Evolutionary conservation across 2,888 invertebrate species (phyloP).

Genomic region (Cryptus armator): DNA sequence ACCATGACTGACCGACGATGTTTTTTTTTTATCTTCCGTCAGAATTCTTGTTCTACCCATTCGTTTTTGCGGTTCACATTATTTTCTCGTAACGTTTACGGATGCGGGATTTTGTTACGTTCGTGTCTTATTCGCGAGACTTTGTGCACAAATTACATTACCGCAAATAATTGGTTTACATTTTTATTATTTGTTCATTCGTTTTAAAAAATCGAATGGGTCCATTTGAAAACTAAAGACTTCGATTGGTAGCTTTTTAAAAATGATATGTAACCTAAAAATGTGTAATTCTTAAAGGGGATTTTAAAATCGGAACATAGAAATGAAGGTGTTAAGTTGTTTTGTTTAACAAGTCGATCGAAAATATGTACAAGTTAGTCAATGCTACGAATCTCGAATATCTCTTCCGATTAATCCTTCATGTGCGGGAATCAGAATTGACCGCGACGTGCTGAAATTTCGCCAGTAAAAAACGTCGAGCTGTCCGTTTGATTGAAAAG

Average conservation of each 20-base stretch:
- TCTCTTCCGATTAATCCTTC: background rate
- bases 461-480: background rate
- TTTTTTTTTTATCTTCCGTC: constrained; percentile 19
- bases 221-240: background rate
- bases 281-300: background rate
- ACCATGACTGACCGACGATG: background rate
- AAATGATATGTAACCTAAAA: no score
- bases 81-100: background rate
- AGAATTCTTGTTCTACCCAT: constrained; percentile 27
- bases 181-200: background rate
- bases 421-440: background rate
- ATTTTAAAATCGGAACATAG: background rate
- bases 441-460: background rate
- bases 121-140: constrained; percentile 32
- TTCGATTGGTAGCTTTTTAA: background rate
- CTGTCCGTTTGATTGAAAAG: background rate
- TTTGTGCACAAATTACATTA: background rate
- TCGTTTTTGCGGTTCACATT: background rate
- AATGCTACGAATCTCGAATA: background rate
- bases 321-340: background rate
- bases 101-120: background rate
- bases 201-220: background rate
- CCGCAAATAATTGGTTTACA: background rate
- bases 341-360: background rate
- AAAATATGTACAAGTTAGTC: background rate